These are phyloP conservation scores for Drosophila yooni DNA, from an alignment of 2,888 invertebrate genomes.

Conservation along the genomic window DNA sequence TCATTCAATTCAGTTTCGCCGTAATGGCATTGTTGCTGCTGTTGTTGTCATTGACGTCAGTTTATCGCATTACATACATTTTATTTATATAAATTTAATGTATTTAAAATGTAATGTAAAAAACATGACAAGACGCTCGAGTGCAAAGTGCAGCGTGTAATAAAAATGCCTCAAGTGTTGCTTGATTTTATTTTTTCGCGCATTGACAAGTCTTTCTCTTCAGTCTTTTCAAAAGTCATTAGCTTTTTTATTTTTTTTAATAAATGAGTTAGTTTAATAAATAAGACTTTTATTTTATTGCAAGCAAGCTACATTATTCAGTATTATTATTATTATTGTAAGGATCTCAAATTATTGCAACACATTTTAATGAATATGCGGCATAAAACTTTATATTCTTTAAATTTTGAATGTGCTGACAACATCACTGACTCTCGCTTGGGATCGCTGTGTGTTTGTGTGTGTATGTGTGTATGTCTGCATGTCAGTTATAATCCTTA, in stretches of 20 bases:
- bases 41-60: conserved; percentile 31
- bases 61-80: conserved; percentile 59
- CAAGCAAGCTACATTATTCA: background rate
- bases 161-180: conserved; percentile 41
- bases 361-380: background rate
- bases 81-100: conserved; percentile 60
- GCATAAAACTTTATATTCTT: conserved; percentile 2
- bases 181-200: conserved; percentile 32
- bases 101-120: conserved; percentile 21
- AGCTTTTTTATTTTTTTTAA: background rate
- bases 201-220: conserved; percentile 15
- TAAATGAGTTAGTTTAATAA: background rate
- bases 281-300: background rate
- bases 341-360: background rate
- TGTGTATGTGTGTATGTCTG: conserved; percentile 22
- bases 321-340: background rate
- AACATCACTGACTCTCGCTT: conserved; percentile 31
- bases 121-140: conserved; percentile 48
- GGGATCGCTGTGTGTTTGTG: conserved; percentile 4
- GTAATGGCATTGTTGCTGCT: conserved; percentile 28
- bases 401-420: conserved; percentile 34
- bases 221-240: conserved; percentile 6
- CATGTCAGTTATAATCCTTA: conserved; percentile 67
- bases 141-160: conserved; percentile 32
- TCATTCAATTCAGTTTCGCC: conserved; percentile 40